phyloP scores from a whole-genome alignment of 2,797 vertebrate species.

The Sebastes taczanowskii region DNA sequence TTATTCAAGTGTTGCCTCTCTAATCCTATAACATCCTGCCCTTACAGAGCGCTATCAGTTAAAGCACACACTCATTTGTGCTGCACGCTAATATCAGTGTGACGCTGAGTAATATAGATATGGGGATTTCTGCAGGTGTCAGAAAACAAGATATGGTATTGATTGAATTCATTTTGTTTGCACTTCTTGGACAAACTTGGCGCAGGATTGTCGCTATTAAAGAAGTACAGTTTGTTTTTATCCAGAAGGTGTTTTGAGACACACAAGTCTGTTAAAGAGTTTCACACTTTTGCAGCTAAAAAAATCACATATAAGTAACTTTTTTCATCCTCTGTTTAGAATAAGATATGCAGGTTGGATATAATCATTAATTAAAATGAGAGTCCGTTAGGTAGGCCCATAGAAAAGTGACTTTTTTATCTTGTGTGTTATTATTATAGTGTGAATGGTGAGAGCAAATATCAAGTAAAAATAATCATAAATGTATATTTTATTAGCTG shows the following conservation, averaged over 20 bases:
- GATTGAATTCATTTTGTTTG: constrained; percentile 25
- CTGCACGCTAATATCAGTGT: constrained; percentile 66
- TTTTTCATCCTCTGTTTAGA: not conserved
- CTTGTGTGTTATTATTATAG: not conserved
- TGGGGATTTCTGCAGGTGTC: constrained; percentile 63
- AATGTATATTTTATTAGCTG: not conserved
- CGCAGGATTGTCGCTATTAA: not conserved
- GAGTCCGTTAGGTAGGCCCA: too few relatives aligned
- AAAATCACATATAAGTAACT: not conserved
- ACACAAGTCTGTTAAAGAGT: not conserved
- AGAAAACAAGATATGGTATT: constrained; percentile 59
- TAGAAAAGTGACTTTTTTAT: not conserved
- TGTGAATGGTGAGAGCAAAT: not conserved
- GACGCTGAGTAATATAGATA: constrained; percentile 70
- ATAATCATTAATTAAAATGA: not conserved
- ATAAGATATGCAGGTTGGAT: not conserved
- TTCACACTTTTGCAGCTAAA: not conserved
- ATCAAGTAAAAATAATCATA: not conserved
- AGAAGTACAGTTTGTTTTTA: too few relatives aligned
- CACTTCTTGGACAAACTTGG: not conserved
- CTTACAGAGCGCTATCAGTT: constrained; percentile 57
- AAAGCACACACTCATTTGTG: constrained; percentile 43
- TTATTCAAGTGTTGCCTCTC: constrained; percentile 29
- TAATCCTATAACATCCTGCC: constrained; percentile 7
- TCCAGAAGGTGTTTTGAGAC: not conserved